A percentile compares a stretch with the other conserved stretches of the same genome.
Evolutionary conservation across 2,888 invertebrate species (phyloP).

Genomic region (Sceliomorpha sp.): DNA sequence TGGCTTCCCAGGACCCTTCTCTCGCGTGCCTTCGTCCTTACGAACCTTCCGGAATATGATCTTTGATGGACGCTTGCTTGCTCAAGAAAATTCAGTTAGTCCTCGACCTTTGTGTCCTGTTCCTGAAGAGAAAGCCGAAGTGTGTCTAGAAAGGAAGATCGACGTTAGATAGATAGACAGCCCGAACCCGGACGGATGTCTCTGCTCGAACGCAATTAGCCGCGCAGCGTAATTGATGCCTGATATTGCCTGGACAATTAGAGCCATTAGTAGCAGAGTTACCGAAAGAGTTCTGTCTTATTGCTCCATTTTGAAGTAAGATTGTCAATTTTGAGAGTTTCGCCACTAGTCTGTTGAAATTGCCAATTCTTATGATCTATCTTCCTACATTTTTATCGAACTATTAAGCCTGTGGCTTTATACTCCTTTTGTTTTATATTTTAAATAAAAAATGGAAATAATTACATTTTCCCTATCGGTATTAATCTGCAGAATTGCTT

Average conservation of each 20-base stretch:
- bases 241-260: slow-evolving; percentile 59
- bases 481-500: too few species aligned
- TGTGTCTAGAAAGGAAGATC: slow-evolving; percentile 51
- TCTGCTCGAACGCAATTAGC: slow-evolving; percentile 53
- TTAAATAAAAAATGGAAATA: too few species aligned
- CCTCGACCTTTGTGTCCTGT: slow-evolving; percentile 77
- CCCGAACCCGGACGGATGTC: slow-evolving; percentile 59
- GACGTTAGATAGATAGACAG: slow-evolving; percentile 44
- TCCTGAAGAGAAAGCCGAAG: slow-evolving; percentile 54
- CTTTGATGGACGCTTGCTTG: slow-evolving; percentile 78
- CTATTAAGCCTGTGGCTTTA: too few species aligned
- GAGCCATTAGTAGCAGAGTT: slow-evolving; percentile 46
- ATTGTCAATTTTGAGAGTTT: too few species aligned
- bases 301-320: slow-evolving; percentile 27
- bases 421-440: too few species aligned
- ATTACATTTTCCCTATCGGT: too few species aligned
- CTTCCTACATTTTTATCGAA: too few species aligned
- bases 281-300: slow-evolving; percentile 49
- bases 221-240: slow-evolving; percentile 49
- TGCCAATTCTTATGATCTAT: too few species aligned
- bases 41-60: slow-evolving; percentile 64
- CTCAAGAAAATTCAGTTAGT: slow-evolving; percentile 80
- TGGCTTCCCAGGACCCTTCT: slow-evolving; percentile 55
- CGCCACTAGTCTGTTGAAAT: too few species aligned
- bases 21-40: slow-evolving; percentile 59